A percentile compares a stretch with the other conserved stretches of the same genome.
phyloP scores from a whole-genome alignment of 2,888 invertebrate genomes.

The Polydrusus tereticollis region DNA sequence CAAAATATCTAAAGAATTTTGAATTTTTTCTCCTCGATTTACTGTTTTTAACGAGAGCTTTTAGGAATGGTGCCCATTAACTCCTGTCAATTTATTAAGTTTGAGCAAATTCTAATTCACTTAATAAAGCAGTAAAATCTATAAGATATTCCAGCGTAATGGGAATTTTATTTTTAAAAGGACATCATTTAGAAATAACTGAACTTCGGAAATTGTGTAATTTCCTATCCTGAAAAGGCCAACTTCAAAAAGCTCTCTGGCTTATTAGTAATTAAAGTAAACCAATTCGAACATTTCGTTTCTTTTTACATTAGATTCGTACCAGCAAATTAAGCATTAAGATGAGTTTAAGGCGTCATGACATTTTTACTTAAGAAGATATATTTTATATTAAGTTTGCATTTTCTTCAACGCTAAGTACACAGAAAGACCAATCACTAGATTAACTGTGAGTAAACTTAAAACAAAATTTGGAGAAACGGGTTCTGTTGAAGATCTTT shows the following conservation, averaged over 20 bases:
- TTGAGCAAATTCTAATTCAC: conserved; percentile 3
- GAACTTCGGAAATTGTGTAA: conserved; percentile 5
- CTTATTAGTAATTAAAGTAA: background rate
- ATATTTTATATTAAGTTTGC: no score
- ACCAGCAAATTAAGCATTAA: no score
- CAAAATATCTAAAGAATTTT: conserved; percentile 2
- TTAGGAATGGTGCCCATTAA: background rate
- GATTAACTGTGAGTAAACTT: no score
- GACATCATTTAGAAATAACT: conserved; percentile 6
- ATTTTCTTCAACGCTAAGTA: no score
- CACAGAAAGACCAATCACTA: no score
- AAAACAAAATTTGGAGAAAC: no score
- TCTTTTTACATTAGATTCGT: background rate
- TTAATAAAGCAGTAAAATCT: conserved; percentile 13
- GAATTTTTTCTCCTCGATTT: background rate
- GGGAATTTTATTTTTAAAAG: conserved; percentile 3
- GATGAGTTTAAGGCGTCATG: no score
- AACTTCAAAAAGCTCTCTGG: background rate
- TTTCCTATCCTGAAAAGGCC: background rate
- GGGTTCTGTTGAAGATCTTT: no score
- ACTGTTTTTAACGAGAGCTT: conserved; percentile 14
- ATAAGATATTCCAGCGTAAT: conserved; percentile 5
- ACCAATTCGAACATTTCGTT: background rate
- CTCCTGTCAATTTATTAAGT: background rate
- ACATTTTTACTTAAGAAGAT: no score